A percentile compares a stretch with the other conserved stretches of the same genome.
Conservation (phyloP, 2,888 invertebrate genomes). For the Coelopa pilipes region DNA sequence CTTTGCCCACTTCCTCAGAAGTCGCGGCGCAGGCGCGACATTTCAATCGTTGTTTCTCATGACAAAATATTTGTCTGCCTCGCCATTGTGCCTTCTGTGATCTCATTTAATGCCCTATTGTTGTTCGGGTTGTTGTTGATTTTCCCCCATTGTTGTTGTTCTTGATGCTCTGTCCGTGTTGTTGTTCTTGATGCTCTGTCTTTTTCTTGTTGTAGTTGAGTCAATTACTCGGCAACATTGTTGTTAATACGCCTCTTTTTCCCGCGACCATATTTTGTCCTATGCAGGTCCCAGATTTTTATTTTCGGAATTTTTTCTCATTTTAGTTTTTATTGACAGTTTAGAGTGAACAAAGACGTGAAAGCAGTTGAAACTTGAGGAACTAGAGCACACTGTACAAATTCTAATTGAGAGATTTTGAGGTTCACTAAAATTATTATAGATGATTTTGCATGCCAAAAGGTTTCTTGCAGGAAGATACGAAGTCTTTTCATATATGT, state of each 20-base stretch:
- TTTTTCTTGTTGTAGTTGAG: constrained; percentile 13
- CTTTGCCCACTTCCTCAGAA: no score
- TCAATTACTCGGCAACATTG: constrained; percentile 36
- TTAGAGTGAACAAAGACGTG: background rate
- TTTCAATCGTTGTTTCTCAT: constrained; percentile 14
- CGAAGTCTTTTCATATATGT: no score
- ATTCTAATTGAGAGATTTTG: no score
- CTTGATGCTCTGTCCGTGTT: background rate
- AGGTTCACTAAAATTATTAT: no score
- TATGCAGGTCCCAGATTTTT: no score
- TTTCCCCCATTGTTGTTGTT: background rate
- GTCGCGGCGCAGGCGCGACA: constrained; percentile 32
- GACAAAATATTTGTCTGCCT: constrained; percentile 19
- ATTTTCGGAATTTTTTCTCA: no score
- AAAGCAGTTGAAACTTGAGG: no score
- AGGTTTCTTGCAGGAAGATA: no score
- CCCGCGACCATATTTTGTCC: no score
- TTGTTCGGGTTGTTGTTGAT: constrained; percentile 2
- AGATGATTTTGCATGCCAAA: no score
- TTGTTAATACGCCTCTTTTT: constrained; percentile 33
- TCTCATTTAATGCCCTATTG: no score
- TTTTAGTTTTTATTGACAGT: constrained; percentile 30
- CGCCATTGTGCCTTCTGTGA: constrained; percentile 5
- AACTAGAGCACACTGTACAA: no score
- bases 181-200: background rate